Evolutionary conservation across 2,113 vertebrate species (phyloP).

Genomic region (Anhinga rufa): DNA sequence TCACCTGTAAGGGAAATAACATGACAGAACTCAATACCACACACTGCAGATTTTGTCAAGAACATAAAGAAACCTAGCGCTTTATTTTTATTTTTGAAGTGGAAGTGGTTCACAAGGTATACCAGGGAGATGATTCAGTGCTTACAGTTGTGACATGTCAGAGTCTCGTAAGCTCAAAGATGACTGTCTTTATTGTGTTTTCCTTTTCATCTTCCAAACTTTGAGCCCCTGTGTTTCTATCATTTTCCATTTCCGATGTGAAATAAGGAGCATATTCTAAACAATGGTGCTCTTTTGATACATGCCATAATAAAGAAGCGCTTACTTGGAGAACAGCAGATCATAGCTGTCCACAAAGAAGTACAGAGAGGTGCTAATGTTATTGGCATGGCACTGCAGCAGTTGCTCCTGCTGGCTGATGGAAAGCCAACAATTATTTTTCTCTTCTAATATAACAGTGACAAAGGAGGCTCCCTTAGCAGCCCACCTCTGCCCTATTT

Average conservation of each 20-base stretch:
- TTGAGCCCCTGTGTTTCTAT: slow-evolving; percentile 45
- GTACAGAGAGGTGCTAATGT: slow-evolving; percentile 48
- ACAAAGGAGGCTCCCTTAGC: slow-evolving; percentile 33
- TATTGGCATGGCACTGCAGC: slow-evolving; percentile 38
- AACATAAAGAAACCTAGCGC: background rate
- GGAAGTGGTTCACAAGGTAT: slow-evolving; percentile 41
- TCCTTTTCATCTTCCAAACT: slow-evolving; percentile 63
- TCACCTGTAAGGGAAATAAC: slow-evolving; percentile 16
- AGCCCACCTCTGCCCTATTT: slow-evolving; percentile 35
- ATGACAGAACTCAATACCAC: background rate
- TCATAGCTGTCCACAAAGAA: slow-evolving; percentile 48
- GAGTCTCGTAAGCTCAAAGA: slow-evolving; percentile 55
- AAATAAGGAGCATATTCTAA: slow-evolving; percentile 60
- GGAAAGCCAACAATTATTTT: slow-evolving; percentile 58
- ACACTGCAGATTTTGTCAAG: slow-evolving; percentile 6
- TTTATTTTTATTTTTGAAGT: slow-evolving; percentile 61
- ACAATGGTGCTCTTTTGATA: slow-evolving; percentile 56
- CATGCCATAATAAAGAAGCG: slow-evolving; percentile 15
- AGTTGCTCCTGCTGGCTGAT: slow-evolving; percentile 28
- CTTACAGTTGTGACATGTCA: slow-evolving; percentile 57
- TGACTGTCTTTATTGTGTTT: slow-evolving; percentile 50
- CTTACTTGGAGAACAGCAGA: slow-evolving; percentile 39
- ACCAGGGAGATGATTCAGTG: slow-evolving; percentile 32
- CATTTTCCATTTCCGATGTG: slow-evolving; percentile 1
- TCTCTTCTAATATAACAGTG: slow-evolving; percentile 15